Evolutionary conservation across 2,888 invertebrate genomes (phyloP), one percentile per base, ranked within the genome.

Genomic region (Dynastes tityus): DNA sequence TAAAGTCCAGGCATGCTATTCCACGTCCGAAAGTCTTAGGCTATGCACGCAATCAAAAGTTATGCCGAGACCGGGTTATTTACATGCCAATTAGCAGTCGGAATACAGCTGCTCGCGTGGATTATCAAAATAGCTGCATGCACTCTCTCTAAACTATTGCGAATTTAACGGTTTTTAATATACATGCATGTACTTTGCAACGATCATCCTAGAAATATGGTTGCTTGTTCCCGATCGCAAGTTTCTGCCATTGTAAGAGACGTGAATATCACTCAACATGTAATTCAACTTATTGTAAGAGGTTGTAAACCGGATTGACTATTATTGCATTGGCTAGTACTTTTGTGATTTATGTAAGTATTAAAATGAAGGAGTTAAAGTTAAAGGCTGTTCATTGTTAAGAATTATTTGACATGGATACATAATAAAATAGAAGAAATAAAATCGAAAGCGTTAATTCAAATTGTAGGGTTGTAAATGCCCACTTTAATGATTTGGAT

Each of bases 81-180:
- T 68, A 68, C 68, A 68, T 68, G 49, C 68, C 68, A 68, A 68
- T 68, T 68, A 68, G 27, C 29, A 51, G 68, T 22, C 29, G 49
- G 29, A n/a, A 68, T 68, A 68, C 51, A 51, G 27, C 49, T 51
- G 68, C 68, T 51, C 29, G 22, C 27, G 22, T 58, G 29, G 11
- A 68, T 68, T 68, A 68, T 51, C 53, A 68, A 68, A 68, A 68
- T 51, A 67, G 6, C 65, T 55, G 8, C 22, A 55, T 22, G 8
- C 9, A 6, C 55, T 9, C n/a, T 55, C 45, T 45, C 45, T 40
- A 40, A 45, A 49, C 65, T 45, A 67, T 22, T 45, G 40, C 22
- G 22, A 67, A 16, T 67, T 67, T 67, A 65, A 67, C 65, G 65
- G 65, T 67, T 67, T 67, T 67, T 67, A 67, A 67, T 67, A 32